A percentile compares a stretch with the other conserved stretches of the same genome.
Conservation (phyloP, 1,140 invertebrate genomes). For the roundworm (Caenorhabditis elegans) region WBcel235 BX284605.5:6841501-6842000, state of each 20-base stretch:
- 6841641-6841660: conserved; percentile 69
- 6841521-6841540: too few species aligned
- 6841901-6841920: conserved; percentile 60
- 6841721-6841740: conserved; percentile 70
- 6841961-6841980: conserved; percentile 65
- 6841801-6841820: too few species aligned
- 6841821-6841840: conserved; percentile 60
- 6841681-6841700: conserved; percentile 69
- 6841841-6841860: conserved; percentile 63
- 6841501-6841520: too few species aligned
- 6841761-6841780: conserved; percentile 66
- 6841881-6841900: conserved; percentile 64
- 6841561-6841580: too few species aligned
- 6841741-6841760: conserved; percentile 68
- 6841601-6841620: conserved; percentile 57
- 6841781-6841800: not conserved
- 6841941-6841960: conserved; percentile 61
- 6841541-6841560: too few species aligned
- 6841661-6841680: conserved; percentile 70
- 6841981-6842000: conserved; percentile 57
- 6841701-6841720: conserved; percentile 69
- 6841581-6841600: too few species aligned
- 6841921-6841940: conserved; percentile 66
- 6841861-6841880: conserved; percentile 63
- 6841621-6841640: conserved; percentile 67